Evolutionary conservation across 2,113 vertebrate genomes (phyloP).

Genomic region (Coptodon bakossiorum): DNA sequence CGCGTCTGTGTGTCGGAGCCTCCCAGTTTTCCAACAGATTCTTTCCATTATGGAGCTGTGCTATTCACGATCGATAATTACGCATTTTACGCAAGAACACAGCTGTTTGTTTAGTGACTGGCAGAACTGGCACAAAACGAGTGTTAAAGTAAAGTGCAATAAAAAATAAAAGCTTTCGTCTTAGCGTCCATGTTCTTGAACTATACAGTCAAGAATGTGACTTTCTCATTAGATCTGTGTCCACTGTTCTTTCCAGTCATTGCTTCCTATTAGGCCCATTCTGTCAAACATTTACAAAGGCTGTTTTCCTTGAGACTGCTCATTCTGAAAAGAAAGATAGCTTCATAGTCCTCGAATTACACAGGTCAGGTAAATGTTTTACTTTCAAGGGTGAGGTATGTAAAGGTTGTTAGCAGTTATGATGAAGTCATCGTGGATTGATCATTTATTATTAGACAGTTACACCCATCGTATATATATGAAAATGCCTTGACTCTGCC

Average conservation of each 20-base stretch:
- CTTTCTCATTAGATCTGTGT: neutral
- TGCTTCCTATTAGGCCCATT: neutral
- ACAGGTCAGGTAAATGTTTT: constrained; percentile 29
- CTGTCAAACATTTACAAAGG: constrained; percentile 54
- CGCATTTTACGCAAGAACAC: constrained; percentile 22
- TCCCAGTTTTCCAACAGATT: constrained; percentile 28
- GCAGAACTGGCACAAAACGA: no score
- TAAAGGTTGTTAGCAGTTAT: neutral
- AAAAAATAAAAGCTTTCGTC: neutral
- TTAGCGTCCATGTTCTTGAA: neutral
- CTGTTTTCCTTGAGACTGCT: neutral
- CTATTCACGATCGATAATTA: constrained; percentile 21
- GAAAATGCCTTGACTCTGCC: neutral
- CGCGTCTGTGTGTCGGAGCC: constrained; percentile 2
- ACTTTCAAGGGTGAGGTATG: neutral
- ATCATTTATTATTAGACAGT: neutral
- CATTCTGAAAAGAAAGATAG: neutral
- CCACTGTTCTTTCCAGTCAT: neutral
- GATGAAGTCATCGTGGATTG: neutral
- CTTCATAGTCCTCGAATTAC: neutral
- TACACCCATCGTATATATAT: neutral
- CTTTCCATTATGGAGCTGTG: constrained; percentile 24
- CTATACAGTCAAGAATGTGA: neutral
- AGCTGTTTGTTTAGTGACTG: neutral
- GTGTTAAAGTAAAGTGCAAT: neutral